Evolutionary conservation across 1,140 invertebrate genomes (phyloP).

Genomic region (Neoseiulus cucumeris): DNA sequence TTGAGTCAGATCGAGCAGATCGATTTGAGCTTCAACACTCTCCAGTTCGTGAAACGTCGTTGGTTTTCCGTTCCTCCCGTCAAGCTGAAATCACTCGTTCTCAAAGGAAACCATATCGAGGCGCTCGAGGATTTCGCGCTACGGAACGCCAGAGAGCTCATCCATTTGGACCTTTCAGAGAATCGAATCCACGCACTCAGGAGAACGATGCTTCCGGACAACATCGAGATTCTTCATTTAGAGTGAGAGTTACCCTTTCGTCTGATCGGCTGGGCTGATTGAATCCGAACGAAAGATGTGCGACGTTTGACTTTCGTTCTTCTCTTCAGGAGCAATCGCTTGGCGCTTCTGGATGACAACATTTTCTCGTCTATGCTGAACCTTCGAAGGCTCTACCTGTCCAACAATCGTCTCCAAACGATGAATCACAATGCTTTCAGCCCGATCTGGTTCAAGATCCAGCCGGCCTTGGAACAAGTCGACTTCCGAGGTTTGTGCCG

Average conservation of each 20-base stretch:
- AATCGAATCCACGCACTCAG: background rate
- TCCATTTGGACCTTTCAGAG: background rate
- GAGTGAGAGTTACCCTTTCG: background rate
- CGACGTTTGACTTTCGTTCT: too few relatives aligned
- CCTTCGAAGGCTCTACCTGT: background rate
- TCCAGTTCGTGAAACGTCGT: background rate
- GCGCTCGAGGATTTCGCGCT: background rate
- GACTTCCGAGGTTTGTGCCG: background rate
- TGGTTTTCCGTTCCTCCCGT: background rate
- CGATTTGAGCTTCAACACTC: background rate
- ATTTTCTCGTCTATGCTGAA: background rate
- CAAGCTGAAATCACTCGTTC: background rate
- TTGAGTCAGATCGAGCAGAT: background rate
- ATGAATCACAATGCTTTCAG: background rate
- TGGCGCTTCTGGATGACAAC: background rate
- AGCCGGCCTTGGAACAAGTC: background rate
- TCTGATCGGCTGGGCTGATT: too few relatives aligned
- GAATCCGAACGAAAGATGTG: too few relatives aligned
- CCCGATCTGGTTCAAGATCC: slow-evolving; percentile 1
- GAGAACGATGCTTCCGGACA: background rate
- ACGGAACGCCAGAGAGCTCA: background rate
- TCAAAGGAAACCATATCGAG: background rate
- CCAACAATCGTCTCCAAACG: slow-evolving; percentile 1
- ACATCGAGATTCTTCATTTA: background rate
- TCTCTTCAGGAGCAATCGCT: slow-evolving; percentile 1